Evolutionary conservation across 2,113 vertebrate species (phyloP).

Genomic region (Lontra canadensis): DNA sequence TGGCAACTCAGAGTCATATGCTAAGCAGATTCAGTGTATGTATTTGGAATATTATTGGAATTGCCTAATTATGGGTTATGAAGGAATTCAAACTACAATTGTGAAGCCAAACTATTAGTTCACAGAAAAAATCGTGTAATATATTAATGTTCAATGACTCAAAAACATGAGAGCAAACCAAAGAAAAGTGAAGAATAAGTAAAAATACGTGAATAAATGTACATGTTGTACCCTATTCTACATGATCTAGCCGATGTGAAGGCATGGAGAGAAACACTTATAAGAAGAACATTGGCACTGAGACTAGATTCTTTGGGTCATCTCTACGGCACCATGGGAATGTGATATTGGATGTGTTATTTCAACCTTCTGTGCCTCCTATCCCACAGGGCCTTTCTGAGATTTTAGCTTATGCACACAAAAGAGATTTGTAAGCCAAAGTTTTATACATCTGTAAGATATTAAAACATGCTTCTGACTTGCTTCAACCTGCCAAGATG

Average conservation of each 20-base stretch:
- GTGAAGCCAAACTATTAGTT: neutral
- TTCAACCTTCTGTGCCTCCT: neutral
- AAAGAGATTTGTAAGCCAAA: neutral
- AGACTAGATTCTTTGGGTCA: neutral
- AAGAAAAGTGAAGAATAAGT: neutral
- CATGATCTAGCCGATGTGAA: neutral
- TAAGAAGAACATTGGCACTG: neutral
- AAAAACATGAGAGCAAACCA: neutral
- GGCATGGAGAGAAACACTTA: neutral
- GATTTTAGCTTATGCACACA: neutral
- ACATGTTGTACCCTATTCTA: neutral
- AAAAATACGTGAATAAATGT: neutral
- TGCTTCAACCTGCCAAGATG: constrained; percentile 7
- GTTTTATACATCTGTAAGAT: constrained; percentile 16
- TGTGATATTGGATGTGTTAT: neutral
- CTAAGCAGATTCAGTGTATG: neutral
- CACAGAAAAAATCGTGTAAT: neutral
- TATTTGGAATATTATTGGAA: neutral
- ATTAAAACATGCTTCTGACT: constrained; percentile 29
- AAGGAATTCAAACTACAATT: neutral
- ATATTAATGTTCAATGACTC: neutral
- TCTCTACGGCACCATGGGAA: neutral
- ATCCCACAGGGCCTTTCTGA: neutral
- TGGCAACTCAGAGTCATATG: neutral
- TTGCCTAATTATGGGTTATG: neutral